phyloP scores from a whole-genome alignment of 2,113 vertebrate species.

The Oryzias javanicus region DNA sequence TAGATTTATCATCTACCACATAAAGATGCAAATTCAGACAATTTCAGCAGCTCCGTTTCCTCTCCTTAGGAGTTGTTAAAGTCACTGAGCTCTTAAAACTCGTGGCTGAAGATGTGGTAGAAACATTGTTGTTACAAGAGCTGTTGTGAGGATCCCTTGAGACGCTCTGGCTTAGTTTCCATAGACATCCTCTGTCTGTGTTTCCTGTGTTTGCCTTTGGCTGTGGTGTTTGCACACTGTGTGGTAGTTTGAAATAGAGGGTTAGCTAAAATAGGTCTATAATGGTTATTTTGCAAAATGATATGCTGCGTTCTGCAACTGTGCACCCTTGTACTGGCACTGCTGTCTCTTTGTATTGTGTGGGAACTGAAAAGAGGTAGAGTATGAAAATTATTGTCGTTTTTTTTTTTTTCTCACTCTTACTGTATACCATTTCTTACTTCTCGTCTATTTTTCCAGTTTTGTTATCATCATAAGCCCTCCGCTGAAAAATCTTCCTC shows the following conservation, averaged over 20 bases:
- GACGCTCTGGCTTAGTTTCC: conserved; percentile 50
- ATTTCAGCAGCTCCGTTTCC: conserved; percentile 51
- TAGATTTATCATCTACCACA: conserved; percentile 62
- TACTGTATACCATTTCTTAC: conserved; percentile 26
- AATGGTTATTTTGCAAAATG: conserved; percentile 49
- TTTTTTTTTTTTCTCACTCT: conserved; percentile 34
- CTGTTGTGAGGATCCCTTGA: conserved; percentile 37
- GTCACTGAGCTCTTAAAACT: conserved; percentile 74
- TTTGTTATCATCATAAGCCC: conserved; percentile 44
- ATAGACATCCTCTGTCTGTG: conserved; percentile 49
- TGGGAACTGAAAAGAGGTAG: conserved; percentile 50
- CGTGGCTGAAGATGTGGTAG: conserved; percentile 39
- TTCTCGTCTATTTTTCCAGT: conserved; percentile 30
- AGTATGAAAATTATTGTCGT: conserved; percentile 53
- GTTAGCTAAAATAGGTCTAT: conserved; percentile 43
- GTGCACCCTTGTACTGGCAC: conserved; percentile 49
- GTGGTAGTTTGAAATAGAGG: conserved; percentile 23
- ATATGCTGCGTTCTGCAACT: conserved; percentile 33
- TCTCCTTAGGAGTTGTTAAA: conserved; percentile 72
- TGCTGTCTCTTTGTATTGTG: conserved; percentile 59
- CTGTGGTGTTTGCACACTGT: conserved; percentile 53
- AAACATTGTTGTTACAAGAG: conserved; percentile 45
- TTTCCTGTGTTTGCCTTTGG: conserved; percentile 53
- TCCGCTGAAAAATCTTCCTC: conserved; percentile 48
- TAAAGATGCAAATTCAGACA: conserved; percentile 70